Evolutionary conservation across 92 coral and sea anemone genomes (phyloP), one percentile per base, ranked within the genome.

Genomic region (Phenganax stokvisi): DNA sequence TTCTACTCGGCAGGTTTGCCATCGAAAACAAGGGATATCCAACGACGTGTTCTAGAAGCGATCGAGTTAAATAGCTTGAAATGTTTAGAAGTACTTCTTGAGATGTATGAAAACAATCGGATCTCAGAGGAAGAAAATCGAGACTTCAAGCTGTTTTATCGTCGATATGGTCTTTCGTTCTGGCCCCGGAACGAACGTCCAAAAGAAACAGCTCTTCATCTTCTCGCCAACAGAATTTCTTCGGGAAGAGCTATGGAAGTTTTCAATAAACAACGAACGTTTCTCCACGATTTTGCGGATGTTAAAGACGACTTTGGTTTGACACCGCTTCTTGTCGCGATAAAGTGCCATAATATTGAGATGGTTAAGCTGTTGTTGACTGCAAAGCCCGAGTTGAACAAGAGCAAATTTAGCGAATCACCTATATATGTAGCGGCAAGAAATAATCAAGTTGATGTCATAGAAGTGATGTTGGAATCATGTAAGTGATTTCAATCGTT

Each of bases 281-380:
- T 74, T 51, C 59, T 74, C 7, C 25, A 6, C 12, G 62, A 55
- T 16, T 74, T 54, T 55, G 54, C 62, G 10, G 62, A 74, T 37
- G 51, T 55, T 28, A 62, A 1, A 53, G 79, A 74, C 15, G 56
- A 64, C 13, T 12, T 54, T 55, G 62, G 63, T 6, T 52, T 13
- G 11, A 55, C 79, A 10, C 79, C 79, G 16, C 62, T 74, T 54
- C 63, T 74, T 4, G 11, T 74, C 30, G 79, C 79, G 12, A 31
- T 56, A 16, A 74, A 74, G 20, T 54, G 79, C 51, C 54, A 56
- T 44, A 74, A 74, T 55, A 28, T 9, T 10, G 63, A 74, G 4
- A 64, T 74, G 10, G 65, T 67, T 1, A 67, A 67, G 15, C 15
- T 51, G 52, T 67, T 67, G 72, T 53, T 67, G 10, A 1, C 51